Base-by-base conservation (phyloP, 2,113 vertebrate species). In the Paramisgurnus dabryanus region DNA sequence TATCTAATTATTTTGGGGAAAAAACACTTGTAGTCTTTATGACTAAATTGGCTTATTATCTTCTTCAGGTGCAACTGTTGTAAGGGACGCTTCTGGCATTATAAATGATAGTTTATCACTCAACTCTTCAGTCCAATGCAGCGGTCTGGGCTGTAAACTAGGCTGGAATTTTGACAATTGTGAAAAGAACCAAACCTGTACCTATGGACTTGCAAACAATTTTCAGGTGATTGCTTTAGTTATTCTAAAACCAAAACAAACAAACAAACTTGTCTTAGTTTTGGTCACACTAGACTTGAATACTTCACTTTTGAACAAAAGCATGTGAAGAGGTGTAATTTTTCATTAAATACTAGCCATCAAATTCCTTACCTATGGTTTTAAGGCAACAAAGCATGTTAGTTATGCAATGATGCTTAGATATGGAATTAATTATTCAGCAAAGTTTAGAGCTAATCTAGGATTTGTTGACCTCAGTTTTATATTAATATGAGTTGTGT, bases 121-220 rank as follows among this genome's bases (percentile, higher is more conserved):
- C 4, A 92, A 92, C 63, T 22, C 53, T 58, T 89, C 82, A 0
- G 81, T 80, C 0, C 84, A 66, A 0, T 94, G 92, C 49, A 77
- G 86, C 5, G 90, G 90, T 13, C 45, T 89, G 40, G 88, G 75
- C 17, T 93, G 92, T 69, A 34, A 50, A 0, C 67, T 89, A 3
- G 91, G 92, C 78, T 94, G 92, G 92, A 89, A 93, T 85, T 95
- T 94, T 78, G 90, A 90, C 2, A 45, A 77, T 4, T 95, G 92
- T 64, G 45, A 45, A 11, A 22, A 87, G 55, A 81, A 82, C 6
- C 55, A 76, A 10, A 76, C 86, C 11, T 95, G 93, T 40, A 0
- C 7, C 5, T 91, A 67, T 58, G 93, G 91, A 0, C 80, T 94
- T 12, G 83, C 87, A 76, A 92, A 92, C 61, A 87, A 78, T 49